A percentile compares a stretch with the other conserved stretches of the same genome.
These are phyloP conservation scores for Sitta europaea DNA, from an alignment of 2,113 vertebrate species.

Conservation along the genomic window DNA sequence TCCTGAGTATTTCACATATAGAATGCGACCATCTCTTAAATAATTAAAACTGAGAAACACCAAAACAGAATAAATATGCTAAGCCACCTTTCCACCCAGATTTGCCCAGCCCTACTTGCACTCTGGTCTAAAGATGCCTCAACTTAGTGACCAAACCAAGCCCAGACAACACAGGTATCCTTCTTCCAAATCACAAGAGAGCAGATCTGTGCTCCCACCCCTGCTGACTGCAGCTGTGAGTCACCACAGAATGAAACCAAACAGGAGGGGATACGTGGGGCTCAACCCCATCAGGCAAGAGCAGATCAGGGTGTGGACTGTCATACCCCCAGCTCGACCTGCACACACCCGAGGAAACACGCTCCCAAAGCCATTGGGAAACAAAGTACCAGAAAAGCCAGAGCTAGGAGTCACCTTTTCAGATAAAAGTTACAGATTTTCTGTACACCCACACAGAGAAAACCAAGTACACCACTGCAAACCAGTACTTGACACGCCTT, in stretches of 20 bases:
- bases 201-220: not conserved
- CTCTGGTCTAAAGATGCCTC: not conserved
- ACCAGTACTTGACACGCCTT: not conserved
- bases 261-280: not conserved
- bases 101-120: not conserved
- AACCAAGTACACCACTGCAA: not conserved
- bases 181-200: not conserved
- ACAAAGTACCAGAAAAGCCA: not conserved
- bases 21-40: not conserved
- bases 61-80: not conserved
- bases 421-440: not conserved
- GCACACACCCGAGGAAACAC: not conserved
- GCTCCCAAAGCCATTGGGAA: not conserved
- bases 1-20: not conserved
- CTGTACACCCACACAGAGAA: not conserved
- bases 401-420: not conserved
- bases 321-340: not conserved
- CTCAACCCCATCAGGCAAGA: not conserved
- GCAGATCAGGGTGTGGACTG: not conserved
- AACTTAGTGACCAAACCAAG: not conserved
- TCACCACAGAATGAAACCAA: not conserved
- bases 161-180: accelerated
- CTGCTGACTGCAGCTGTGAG: not conserved
- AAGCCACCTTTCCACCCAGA: not conserved
- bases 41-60: not conserved